Conservation (phyloP, 2,888 invertebrate genomes). For the Polyploca ridens region DNA sequence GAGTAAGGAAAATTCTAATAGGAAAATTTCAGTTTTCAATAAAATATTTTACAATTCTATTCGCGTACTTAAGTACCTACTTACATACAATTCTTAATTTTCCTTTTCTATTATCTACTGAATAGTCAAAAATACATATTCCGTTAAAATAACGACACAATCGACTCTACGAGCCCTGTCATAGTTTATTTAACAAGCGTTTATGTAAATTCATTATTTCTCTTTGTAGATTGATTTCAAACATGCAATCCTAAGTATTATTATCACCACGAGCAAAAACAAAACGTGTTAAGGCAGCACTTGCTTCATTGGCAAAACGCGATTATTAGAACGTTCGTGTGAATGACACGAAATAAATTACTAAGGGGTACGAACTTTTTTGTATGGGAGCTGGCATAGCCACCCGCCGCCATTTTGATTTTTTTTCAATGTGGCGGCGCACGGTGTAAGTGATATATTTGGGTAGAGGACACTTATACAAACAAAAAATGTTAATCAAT, state of each 20-base stretch:
- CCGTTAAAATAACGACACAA: background rate
- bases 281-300: background rate
- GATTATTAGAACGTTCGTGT: too few species aligned
- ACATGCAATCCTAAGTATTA: background rate
- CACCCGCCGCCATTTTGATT: too few species aligned
- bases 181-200: background rate
- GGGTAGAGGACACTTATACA: too few species aligned
- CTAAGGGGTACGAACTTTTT: too few species aligned
- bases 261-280: background rate
- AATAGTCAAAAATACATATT: slow-evolving; percentile 1
- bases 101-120: background rate
- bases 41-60: background rate
- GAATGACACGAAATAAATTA: too few species aligned
- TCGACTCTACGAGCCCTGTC: background rate
- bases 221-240: background rate
- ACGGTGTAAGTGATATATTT: too few species aligned
- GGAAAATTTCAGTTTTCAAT: too few species aligned
- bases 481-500: too few species aligned
- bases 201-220: background rate
- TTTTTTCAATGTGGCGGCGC: too few species aligned
- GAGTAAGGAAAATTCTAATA: too few species aligned
- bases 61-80: background rate
- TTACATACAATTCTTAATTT: background rate
- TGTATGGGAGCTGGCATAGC: too few species aligned
- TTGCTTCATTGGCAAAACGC: background rate